Conservation (phyloP, 2,888 invertebrate species). For the Steinernema scapterisci region DNA sequence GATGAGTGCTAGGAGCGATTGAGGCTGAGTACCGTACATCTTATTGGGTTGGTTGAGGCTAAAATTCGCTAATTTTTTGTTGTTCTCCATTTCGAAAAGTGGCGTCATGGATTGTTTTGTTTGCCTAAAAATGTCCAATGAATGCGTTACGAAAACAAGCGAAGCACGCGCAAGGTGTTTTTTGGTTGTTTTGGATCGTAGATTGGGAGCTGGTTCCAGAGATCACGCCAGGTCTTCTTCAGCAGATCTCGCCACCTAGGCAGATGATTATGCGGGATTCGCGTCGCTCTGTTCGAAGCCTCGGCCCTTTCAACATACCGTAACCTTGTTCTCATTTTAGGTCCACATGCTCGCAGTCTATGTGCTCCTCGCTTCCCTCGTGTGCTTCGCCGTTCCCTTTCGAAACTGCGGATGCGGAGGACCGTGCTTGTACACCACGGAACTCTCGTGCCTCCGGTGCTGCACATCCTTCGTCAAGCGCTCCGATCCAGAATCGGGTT, state of each 20-base stretch:
- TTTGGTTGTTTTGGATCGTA: neutral
- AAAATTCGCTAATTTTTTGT: no score
- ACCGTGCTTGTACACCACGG: neutral
- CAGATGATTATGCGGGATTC: no score
- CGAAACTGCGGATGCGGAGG: slow-evolving; percentile 24
- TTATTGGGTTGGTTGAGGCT: no score
- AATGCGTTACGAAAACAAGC: neutral
- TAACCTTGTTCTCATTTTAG: neutral
- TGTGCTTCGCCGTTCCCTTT: neutral
- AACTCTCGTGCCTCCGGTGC: neutral
- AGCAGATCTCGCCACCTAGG: no score
- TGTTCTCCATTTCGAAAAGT: neutral
- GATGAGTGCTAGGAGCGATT: no score
- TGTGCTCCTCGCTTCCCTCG: neutral
- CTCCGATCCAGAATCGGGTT: neutral
- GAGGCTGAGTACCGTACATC: no score
- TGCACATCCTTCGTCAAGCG: slow-evolving; percentile 17
- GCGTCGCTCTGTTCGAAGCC: neutral
- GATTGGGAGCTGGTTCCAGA: no score
- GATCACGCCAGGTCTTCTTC: no score
- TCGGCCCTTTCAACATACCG: neutral
- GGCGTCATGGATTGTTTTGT: neutral
- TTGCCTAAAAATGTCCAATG: neutral
- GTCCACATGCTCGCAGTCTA: slow-evolving; percentile 15
- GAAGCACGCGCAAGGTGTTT: neutral